phyloP scores from a whole-genome alignment of 2,888 invertebrate genomes.

The Diarsia mendica region DNA sequence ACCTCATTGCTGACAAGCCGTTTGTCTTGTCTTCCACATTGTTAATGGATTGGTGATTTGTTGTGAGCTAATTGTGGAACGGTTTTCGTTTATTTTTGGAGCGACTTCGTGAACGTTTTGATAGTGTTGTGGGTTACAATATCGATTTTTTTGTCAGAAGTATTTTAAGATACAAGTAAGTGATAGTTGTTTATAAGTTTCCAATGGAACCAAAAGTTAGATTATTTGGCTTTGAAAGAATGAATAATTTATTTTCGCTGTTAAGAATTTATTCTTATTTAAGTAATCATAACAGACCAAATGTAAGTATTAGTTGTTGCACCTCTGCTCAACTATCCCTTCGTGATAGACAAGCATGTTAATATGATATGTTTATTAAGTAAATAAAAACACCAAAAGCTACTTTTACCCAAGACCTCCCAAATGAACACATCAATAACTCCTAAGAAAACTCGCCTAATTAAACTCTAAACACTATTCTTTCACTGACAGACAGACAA shows the following conservation, averaged over 20 bases:
- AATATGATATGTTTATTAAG: background rate
- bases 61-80: constrained; percentile 74
- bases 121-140: constrained; percentile 16
- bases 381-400: background rate
- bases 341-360: background rate
- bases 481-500: constrained; percentile 16
- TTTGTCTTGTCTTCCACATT: constrained; percentile 80
- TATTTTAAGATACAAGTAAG: background rate
- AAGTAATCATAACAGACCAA: background rate
- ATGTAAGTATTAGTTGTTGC: background rate
- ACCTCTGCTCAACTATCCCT: background rate
- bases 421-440: background rate
- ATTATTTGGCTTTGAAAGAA: background rate
- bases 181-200: background rate
- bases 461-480: constrained; percentile 5
- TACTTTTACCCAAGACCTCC: background rate
- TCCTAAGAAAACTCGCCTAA: constrained; percentile 9
- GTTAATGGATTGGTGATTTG: constrained; percentile 85
- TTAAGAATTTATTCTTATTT: background rate
- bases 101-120: background rate
- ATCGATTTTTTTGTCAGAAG: constrained; percentile 11
- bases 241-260: background rate
- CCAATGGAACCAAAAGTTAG: background rate
- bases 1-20: constrained; percentile 79
- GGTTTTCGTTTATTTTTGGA: constrained; percentile 62